Percentiles rank a stretch among this genome's conserved stretches.
These are phyloP conservation scores for Drosophila cardini DNA, from an alignment of 1,140 invertebrate genomes.

Conservation along the genomic window DNA sequence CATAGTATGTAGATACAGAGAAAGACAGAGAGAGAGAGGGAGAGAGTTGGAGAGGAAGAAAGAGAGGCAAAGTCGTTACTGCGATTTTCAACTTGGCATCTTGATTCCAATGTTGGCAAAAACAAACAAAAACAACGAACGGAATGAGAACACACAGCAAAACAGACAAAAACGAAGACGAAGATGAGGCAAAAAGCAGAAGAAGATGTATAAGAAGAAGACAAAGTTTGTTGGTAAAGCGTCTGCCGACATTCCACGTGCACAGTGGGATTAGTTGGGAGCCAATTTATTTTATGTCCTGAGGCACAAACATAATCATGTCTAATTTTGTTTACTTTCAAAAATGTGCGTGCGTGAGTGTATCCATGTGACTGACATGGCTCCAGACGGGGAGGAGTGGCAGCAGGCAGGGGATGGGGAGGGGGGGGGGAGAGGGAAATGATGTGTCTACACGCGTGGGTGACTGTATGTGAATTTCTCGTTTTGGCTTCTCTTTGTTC, in stretches of 20 bases:
- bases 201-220: not conserved
- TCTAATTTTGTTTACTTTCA: conserved; percentile 84
- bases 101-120: conserved; percentile 27
- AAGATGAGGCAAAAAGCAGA: not conserved
- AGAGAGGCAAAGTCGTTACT: conserved; percentile 11
- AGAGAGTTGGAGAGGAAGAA: not conserved
- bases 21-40: not conserved
- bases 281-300: conserved; percentile 84
- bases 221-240: conserved; percentile 22
- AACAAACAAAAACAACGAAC: conserved; percentile 18
- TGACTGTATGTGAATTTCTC: conserved; percentile 34
- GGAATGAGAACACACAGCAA: conserved; percentile 4
- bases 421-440: not conserved
- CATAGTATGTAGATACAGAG: not conserved
- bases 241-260: conserved; percentile 58
- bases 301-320: conserved; percentile 81
- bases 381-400: not conserved
- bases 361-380: conserved; percentile 48
- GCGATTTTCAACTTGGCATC: conserved; percentile 30
- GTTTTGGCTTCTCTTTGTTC: conserved; percentile 27
- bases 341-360: conserved; percentile 78
- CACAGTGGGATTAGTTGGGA: conserved; percentile 77
- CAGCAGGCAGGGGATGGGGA: not conserved
- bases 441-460: conserved; percentile 39
- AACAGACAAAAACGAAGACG: conserved; percentile 1